phyloP scores from a whole-genome alignment of 2,113 vertebrate genomes.

The Bucco capensis region DNA sequence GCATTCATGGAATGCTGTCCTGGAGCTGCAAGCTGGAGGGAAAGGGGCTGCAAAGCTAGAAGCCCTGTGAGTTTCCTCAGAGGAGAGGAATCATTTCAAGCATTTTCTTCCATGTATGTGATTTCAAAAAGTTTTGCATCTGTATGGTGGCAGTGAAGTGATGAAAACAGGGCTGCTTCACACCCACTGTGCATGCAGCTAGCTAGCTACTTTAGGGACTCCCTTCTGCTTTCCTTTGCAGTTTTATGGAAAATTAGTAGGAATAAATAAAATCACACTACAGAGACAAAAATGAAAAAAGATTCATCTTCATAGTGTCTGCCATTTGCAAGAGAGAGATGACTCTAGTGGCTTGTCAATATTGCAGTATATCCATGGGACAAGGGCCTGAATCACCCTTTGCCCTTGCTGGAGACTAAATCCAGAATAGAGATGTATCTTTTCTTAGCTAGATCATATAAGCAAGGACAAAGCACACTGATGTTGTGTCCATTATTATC shows the following conservation, averaged over 20 bases:
- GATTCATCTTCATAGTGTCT: neutral
- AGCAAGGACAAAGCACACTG: neutral
- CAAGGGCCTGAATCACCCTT: neutral
- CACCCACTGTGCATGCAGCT: neutral
- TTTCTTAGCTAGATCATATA: neutral
- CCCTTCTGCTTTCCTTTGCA: neutral
- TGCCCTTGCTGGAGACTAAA: neutral
- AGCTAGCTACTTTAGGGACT: neutral
- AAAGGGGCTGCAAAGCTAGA: neutral
- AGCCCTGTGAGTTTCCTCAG: neutral
- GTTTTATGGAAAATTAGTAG: neutral
- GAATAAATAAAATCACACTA: neutral
- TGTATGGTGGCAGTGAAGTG: neutral
- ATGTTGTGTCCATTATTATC: neutral
- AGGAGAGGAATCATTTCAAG: neutral
- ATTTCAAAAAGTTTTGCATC: neutral
- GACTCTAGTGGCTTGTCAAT: neutral
- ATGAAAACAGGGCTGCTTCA: neutral
- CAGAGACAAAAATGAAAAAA: neutral
- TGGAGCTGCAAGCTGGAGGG: neutral
- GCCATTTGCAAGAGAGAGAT: neutral
- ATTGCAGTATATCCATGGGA: neutral
- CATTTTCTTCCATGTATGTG: neutral
- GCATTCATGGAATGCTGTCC: fast-evolving
- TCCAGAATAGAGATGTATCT: neutral